These are phyloP conservation scores for Cochlearius cochlearius DNA, from an alignment of 2,113 vertebrate species.

Conservation along the genomic window DNA sequence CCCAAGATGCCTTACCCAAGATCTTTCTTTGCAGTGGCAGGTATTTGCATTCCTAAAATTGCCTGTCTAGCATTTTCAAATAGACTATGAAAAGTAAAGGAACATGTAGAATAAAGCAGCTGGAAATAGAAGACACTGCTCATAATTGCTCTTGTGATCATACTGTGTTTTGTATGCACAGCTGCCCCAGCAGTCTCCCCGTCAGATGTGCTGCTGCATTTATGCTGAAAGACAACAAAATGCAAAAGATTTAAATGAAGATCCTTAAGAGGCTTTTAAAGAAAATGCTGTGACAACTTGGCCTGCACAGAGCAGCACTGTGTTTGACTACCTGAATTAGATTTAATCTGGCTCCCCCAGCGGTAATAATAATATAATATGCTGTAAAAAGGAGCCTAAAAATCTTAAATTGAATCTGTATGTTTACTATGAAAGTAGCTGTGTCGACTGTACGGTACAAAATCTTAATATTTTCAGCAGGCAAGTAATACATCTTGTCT, in stretches of 20 bases:
- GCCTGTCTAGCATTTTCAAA: background rate
- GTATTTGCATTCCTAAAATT: background rate
- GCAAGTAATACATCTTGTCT: slow-evolving; percentile 65
- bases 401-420: slow-evolving; percentile 31
- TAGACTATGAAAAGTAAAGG: background rate
- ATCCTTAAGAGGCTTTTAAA: background rate
- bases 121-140: background rate
- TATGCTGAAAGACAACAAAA: background rate
- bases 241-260: background rate
- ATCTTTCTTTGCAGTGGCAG: background rate
- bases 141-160: background rate
- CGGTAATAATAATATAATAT: background rate
- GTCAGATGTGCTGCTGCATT: background rate
- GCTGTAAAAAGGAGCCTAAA: background rate
- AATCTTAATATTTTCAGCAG: slow-evolving; percentile 63
- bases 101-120: background rate
- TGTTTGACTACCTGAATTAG: background rate
- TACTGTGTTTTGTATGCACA: background rate
- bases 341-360: background rate
- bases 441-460: background rate
- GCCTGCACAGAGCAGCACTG: background rate
- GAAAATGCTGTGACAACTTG: background rate
- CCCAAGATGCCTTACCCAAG: background rate
- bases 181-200: background rate
- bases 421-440: slow-evolving; percentile 32